Percentiles rank a stretch among this genome's conserved stretches.
These are phyloP conservation scores for Pristis pectinata DNA, from an alignment of 2,797 vertebrate species.

Conservation along the genomic window DNA sequence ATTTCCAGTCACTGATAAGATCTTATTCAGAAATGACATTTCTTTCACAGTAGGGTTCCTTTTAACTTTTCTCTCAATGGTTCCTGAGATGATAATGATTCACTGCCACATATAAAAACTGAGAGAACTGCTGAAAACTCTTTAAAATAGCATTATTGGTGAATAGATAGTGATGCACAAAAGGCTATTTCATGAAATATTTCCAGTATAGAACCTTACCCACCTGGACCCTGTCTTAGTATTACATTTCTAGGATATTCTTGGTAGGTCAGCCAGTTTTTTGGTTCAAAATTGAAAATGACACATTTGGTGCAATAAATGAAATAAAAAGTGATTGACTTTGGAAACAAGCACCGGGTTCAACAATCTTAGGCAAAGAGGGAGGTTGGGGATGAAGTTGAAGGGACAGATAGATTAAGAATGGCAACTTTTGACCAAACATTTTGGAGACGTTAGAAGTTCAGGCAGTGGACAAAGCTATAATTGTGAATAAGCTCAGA, in stretches of 20 bases:
- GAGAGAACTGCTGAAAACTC: not conserved
- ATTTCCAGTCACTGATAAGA: not conserved
- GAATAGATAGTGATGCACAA: too few species aligned
- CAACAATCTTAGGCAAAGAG: not conserved
- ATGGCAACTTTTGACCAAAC: not conserved
- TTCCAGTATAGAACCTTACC: not conserved
- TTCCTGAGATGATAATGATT: not conserved
- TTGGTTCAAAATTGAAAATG: not conserved
- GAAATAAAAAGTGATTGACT: not conserved
- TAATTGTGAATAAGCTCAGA: not conserved
- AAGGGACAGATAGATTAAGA: not conserved
- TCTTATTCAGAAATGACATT: not conserved
- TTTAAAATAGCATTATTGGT: not conserved
- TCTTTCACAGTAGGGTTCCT: not conserved
- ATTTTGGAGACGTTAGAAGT: not conserved
- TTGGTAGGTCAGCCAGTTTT: not conserved
- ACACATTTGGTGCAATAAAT: not conserved
- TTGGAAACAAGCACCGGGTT: not conserved
- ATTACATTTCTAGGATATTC: not conserved
- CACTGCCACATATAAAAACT: not conserved
- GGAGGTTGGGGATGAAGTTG: not conserved
- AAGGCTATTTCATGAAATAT: not conserved
- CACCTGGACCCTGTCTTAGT: not conserved
- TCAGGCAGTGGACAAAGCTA: not conserved
- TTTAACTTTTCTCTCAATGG: not conserved